Evolutionary conservation across 2,888 invertebrate species (phyloP).

Genomic region (Galerucella pusilla): DNA sequence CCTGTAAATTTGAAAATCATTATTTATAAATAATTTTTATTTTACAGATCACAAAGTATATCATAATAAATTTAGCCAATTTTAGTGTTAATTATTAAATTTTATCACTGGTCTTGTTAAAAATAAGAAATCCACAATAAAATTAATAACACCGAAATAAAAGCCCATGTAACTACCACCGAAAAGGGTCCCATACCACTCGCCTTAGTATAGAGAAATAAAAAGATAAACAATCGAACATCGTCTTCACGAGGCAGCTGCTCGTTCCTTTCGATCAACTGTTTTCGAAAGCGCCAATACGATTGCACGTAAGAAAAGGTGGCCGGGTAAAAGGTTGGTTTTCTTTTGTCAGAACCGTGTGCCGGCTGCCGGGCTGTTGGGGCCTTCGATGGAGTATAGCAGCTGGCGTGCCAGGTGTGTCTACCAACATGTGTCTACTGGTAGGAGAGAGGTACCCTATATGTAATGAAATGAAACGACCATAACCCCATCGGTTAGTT

Average conservation of each 20-base stretch:
- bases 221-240: conserved; percentile 50
- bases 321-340: conserved; percentile 48
- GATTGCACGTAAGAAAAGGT: conserved; percentile 55
- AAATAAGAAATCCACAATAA: no score
- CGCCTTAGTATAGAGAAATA: conserved; percentile 29
- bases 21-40: no score
- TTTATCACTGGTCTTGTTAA: no score
- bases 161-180: conserved; percentile 6
- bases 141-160: conserved; percentile 10
- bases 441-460: conserved; percentile 28
- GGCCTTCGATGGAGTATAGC: conserved; percentile 48
- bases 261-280: conserved; percentile 50
- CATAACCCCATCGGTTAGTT: conserved; percentile 37
- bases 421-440: conserved; percentile 48
- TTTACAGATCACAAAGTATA: no score
- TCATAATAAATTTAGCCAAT: no score
- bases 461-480: conserved; percentile 6
- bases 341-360: conserved; percentile 59
- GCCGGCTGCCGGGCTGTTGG: conserved; percentile 49
- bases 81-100: no score
- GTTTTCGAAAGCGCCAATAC: conserved; percentile 54
- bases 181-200: conserved; percentile 39
- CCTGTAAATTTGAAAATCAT: no score
- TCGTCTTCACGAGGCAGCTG: conserved; percentile 50
- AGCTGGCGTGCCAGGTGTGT: conserved; percentile 63